Evolutionary conservation across 2,113 vertebrate genomes (phyloP).

Genomic region (Rousettus leschenaultii): DNA sequence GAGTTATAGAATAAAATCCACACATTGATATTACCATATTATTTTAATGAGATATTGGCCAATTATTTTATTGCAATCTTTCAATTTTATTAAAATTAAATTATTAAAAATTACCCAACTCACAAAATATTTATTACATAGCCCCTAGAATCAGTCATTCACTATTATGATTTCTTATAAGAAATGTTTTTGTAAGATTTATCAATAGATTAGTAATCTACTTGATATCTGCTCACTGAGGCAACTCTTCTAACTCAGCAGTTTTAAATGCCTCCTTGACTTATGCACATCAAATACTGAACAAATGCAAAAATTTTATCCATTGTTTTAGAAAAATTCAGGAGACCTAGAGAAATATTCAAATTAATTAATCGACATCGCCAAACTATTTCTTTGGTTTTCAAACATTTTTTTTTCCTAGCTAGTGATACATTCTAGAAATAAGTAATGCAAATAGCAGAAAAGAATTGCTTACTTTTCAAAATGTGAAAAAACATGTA

Average conservation of each 20-base stretch:
- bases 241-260: background rate
- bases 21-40: background rate
- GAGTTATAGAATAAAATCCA: background rate
- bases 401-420: background rate
- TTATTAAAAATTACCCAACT: background rate
- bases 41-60: background rate
- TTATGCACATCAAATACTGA: background rate
- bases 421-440: background rate
- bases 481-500: background rate
- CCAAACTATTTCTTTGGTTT: background rate
- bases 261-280: background rate
- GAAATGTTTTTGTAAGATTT: background rate
- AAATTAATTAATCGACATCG: background rate
- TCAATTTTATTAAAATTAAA: background rate
- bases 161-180: background rate
- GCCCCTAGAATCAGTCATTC: background rate
- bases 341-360: background rate
- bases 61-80: background rate
- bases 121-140: background rate
- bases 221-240: background rate
- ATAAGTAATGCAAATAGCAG: background rate
- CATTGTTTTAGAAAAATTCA: background rate
- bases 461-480: background rate
- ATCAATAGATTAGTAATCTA: background rate
- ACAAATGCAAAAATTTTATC: background rate